Evolutionary conservation across 2,888 invertebrate genomes (phyloP).

Genomic region (Rhopalosiphum nymphaeae): DNA sequence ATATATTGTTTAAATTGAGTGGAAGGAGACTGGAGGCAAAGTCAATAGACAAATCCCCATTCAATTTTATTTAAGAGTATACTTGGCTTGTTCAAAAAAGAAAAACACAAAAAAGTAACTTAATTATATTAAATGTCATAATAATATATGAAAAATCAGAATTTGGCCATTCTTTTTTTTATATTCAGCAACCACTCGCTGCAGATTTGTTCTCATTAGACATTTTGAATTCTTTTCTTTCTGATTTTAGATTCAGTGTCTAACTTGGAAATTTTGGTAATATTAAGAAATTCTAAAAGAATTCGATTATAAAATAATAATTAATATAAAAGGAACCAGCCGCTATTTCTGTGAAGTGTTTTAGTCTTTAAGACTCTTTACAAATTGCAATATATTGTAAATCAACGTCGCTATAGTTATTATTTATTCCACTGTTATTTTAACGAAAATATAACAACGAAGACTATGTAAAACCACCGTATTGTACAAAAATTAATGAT

Average conservation of each 20-base stretch:
- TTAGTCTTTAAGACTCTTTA: not conserved
- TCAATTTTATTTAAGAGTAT: not conserved
- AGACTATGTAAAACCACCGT: not conserved
- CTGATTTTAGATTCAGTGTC: not conserved
- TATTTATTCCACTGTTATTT: not conserved
- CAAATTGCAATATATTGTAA: not conserved
- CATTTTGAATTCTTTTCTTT: not conserved
- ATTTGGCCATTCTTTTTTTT: not conserved
- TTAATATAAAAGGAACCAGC: not conserved
- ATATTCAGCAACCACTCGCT: not conserved
- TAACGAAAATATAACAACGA: not conserved
- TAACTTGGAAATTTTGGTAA: not conserved
- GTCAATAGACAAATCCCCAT: not conserved
- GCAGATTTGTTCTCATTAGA: not conserved
- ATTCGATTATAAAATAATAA: not conserved
- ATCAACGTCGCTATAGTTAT: not conserved
- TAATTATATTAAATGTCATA: not conserved
- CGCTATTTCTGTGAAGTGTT: not conserved
- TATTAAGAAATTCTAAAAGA: not conserved
- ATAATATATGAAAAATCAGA: not conserved
- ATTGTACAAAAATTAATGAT: not conserved
- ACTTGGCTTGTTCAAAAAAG: not conserved
- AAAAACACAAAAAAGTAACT: not conserved
- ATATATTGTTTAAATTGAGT: not conserved
- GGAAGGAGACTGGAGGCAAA: not conserved